Percentiles rank a stretch among this genome's conserved stretches.
phyloP scores from a whole-genome alignment of 2,888 invertebrate genomes.

The Lochmaea capreae region DNA sequence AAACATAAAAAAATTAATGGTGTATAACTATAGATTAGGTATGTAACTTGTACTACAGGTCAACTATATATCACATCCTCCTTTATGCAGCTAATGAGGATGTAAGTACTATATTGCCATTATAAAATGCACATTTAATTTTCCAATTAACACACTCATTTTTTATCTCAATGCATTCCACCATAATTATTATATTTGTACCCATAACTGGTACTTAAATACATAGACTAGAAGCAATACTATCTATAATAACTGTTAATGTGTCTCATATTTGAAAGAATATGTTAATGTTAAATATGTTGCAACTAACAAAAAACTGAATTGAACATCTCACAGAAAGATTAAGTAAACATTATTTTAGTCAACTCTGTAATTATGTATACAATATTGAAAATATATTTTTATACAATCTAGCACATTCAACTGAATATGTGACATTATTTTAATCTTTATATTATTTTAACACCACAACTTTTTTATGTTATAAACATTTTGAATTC shows the following conservation, averaged over 20 bases:
- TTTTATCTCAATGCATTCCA: background rate
- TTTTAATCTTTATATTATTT: background rate
- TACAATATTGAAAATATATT: background rate
- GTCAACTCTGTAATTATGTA: background rate
- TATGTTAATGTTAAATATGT: too few species aligned
- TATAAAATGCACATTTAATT: background rate
- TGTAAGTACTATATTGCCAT: too few species aligned
- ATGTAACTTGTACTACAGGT: background rate
- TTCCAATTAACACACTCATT: background rate
- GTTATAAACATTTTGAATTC: background rate
- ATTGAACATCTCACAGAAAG: too few species aligned
- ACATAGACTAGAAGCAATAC: background rate
- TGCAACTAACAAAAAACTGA: too few species aligned
- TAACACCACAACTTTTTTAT: conserved; percentile 1
- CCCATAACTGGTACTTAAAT: background rate
- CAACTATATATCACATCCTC: background rate
- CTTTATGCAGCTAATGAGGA: too few species aligned
- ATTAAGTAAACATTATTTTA: background rate
- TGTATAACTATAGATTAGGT: background rate
- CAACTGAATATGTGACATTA: background rate
- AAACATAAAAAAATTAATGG: background rate
- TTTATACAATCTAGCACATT: background rate
- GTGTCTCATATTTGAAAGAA: too few species aligned
- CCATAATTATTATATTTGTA: too few species aligned
- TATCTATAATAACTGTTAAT: too few species aligned